Base-by-base conservation (phyloP, 2,797 vertebrate species). In the Sphaeramia orbicularis region DNA sequence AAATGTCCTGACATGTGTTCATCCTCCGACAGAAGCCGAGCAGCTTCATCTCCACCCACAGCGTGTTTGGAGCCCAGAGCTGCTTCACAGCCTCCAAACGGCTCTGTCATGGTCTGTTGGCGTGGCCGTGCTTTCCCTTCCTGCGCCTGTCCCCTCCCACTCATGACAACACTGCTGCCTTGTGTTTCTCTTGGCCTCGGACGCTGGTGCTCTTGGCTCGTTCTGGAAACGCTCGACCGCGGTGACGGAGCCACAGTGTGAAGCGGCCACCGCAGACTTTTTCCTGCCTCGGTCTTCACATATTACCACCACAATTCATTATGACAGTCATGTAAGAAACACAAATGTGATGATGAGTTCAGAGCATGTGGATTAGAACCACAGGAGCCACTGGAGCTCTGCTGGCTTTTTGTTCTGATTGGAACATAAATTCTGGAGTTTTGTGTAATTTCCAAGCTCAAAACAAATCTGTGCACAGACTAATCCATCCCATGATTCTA, bases 131-230 rank as follows among this genome's bases (percentile, higher is more conserved):
- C 65, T 85, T 78, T 85, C 60, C 78, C 73, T 60, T 67, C 55
- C 50, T 53, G 63, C 84, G 76, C 70, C 68, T 35, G 0, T 40
- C 58, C 52, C 41, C 67, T 85, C 81, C 65, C 43, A 72, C 71
- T 69, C 64, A 18, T 49, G 49, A 45, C 58, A 69, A 81, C 67
- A 87, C 60, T 71, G 80, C 71, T 62, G 53, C 67, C 72, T 69
- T 63, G 70, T 84, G 50, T 86, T 88, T 80, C 50, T 49, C 48
- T 84, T 89, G 81, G 84, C 83, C 37, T 0, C 12, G 42, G 37
- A 36, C 24, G 6, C 24, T 19, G 38, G 53, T 50, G 44, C 58
- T 70, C 53, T 73, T 84, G 80, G 87, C 74, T 56, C 59, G 21
- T 62, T 57, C 63, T 69, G 65, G 50, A 52, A 47, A 78, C 45